These are phyloP conservation scores for Acholoe squamosa DNA, from an alignment of 2,888 invertebrate species.

Conservation along the genomic window DNA sequence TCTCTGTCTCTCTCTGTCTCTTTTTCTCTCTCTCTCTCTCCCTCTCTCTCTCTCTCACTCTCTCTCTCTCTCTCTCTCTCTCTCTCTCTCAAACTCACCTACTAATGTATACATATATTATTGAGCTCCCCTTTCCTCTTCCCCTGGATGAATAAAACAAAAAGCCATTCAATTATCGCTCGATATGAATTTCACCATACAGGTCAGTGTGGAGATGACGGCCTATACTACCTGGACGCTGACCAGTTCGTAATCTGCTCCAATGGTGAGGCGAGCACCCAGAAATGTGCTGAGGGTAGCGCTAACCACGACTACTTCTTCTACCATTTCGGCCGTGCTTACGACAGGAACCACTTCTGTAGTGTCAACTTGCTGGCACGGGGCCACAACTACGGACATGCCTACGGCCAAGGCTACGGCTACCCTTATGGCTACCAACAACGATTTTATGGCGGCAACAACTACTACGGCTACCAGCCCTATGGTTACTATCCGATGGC, in stretches of 20 bases:
- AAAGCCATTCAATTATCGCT: too few relatives aligned
- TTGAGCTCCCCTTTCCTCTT: too few relatives aligned
- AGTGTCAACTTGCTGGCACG: slow-evolving; percentile 67
- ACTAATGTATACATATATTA: too few relatives aligned
- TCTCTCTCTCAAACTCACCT: not conserved
- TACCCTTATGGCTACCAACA: not conserved
- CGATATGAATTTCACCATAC: not conserved
- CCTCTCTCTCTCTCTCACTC: not conserved
- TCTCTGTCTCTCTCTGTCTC: too few relatives aligned
- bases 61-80: not conserved
- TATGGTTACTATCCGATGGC: slow-evolving; percentile 32
- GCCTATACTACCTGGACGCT: slow-evolving; percentile 59
- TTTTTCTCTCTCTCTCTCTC: too few relatives aligned
- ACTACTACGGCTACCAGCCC: slow-evolving; percentile 42
- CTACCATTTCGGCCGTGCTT: slow-evolving; percentile 65
- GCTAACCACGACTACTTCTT: slow-evolving; percentile 61
- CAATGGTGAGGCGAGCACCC: slow-evolving; percentile 63
- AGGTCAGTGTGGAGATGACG: slow-evolving; percentile 58
- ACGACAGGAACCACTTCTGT: slow-evolving; percentile 67
- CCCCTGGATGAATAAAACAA: too few relatives aligned
- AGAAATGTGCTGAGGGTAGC: slow-evolving; percentile 68
- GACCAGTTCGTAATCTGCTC: slow-evolving; percentile 59
- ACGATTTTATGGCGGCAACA: not conserved
- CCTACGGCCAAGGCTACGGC: not conserved
- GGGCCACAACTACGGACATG: not conserved